These are phyloP conservation scores for Otis tarda DNA, from an alignment of 2,113 vertebrate genomes.

Conservation along the genomic window DNA sequence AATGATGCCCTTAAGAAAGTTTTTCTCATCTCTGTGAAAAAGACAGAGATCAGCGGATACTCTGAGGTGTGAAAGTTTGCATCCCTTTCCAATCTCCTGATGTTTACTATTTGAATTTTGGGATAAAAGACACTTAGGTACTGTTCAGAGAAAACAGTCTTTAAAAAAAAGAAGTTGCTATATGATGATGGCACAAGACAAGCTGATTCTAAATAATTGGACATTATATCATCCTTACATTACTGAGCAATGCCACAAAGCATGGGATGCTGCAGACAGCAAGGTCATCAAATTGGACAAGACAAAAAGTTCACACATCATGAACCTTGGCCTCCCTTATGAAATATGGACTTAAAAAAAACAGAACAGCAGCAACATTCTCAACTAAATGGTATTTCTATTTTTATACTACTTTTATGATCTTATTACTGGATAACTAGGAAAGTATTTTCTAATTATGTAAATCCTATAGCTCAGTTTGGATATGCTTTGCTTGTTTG, in stretches of 20 bases:
- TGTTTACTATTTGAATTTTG: background rate
- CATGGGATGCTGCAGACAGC: background rate
- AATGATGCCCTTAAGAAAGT: background rate
- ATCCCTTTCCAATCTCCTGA: background rate
- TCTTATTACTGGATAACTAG: background rate
- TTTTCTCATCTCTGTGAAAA: background rate
- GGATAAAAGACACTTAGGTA: background rate
- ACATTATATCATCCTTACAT: background rate
- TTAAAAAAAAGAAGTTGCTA: background rate
- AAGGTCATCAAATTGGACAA: background rate
- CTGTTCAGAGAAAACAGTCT: background rate
- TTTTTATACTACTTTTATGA: background rate
- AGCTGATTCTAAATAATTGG: background rate
- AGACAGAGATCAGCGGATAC: background rate
- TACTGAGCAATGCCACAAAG: background rate
- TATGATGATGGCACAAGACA: background rate
- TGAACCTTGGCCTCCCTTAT: background rate
- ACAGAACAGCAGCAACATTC: background rate
- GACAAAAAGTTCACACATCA: background rate
- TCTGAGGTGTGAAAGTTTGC: background rate
- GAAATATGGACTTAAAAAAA: background rate
- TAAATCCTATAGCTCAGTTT: background rate
- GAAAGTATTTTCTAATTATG: constrained; percentile 14
- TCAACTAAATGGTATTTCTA: background rate
- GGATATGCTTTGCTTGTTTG: background rate